Evolutionary conservation across 2,113 vertebrate genomes (phyloP).

Genomic region (Mixornis gularis): DNA sequence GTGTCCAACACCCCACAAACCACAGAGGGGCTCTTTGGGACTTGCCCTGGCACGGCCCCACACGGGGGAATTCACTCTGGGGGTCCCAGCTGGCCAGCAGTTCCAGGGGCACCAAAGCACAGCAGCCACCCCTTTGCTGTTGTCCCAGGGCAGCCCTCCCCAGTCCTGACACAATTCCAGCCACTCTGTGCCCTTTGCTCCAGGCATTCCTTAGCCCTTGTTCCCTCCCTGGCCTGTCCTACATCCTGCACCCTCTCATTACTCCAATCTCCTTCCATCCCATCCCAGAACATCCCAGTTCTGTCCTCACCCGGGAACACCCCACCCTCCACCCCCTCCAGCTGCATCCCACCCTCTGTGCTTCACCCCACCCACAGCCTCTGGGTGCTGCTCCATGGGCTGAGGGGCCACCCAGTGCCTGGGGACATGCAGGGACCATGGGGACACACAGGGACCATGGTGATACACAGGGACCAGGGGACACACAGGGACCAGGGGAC

Average conservation of each 20-base stretch:
- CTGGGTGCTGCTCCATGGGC: background rate
- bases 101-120: background rate
- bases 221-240: background rate
- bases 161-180: background rate
- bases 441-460: fast-evolving
- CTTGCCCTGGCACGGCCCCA: background rate
- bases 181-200: background rate
- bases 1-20: background rate
- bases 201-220: background rate
- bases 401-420: background rate
- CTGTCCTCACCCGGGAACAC: background rate
- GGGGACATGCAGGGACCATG: background rate
- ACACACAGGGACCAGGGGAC: background rate
- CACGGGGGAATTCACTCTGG: fast-evolving
- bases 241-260: background rate
- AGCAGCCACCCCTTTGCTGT: background rate
- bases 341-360: background rate
- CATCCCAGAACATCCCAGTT: background rate
- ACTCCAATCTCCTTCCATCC: background rate
- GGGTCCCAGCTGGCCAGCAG: background rate
- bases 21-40: background rate
- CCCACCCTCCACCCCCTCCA: background rate
- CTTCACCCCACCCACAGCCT: background rate
- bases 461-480: background rate
- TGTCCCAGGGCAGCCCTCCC: background rate